Evolutionary conservation across 2,797 vertebrate genomes (phyloP), one percentile per base, ranked within the genome.

Genomic region (Sciurus carolinensis): DNA sequence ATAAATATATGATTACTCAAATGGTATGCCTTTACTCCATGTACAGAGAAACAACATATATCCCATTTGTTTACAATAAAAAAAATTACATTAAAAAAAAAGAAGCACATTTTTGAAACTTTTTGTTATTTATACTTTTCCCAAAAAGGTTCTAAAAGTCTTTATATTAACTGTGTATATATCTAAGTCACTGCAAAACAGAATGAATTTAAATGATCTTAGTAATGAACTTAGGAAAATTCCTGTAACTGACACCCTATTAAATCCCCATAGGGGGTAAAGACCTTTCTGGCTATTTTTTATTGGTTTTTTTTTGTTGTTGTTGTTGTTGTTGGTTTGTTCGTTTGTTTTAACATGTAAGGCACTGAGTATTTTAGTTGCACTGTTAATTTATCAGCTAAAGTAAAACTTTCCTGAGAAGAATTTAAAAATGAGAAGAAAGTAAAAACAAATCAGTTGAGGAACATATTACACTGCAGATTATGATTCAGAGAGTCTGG

Each of bases 221-320:
- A 73, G n/a, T 36, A 92, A 59, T 76, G 93, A 95, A 73, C 11
- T 39, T 66, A 89, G 64, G 80, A 66, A 50, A 80, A 90, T 76
- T 76, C 62, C 33, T 33, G 13, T 81, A 52, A 83, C 33, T n/a
- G 18, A 85, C 0, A 72, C 1, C 33, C 1, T 52, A 39, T 59
- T 72, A 54, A 66, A 73, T 39, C 5, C 28, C 57, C 90, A 95
- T 44, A 82, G 13, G 33, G 18, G 8, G 50, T 67, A 77, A 94
- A 96, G 52, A 67, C 2, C 7, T 89, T 90, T 80, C n/a, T 94
- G 64, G 26, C 3, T 28, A 33, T 57, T 84, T 90, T 69, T 83
- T 87, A 26, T 62, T 39, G 39, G 26, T 10, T 62, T 8, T 1
- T 57, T 57, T 1, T 57, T 57, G 1, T 54, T 54, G 1, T 52